Conservation (phyloP, 1,140 invertebrate genomes). For the Megalonaias nervosa region DNA sequence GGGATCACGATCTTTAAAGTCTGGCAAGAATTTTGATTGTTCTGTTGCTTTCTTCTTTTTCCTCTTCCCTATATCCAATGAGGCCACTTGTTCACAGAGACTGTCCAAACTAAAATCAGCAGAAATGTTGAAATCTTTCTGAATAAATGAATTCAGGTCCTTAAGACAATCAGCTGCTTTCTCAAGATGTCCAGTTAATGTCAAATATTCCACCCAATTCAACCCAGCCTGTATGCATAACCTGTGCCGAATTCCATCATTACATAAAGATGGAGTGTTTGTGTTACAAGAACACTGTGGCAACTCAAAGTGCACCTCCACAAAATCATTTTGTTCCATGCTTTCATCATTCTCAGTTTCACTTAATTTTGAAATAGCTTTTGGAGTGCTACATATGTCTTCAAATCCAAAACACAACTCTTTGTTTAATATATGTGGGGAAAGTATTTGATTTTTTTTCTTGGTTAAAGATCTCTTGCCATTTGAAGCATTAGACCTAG, state of each 20-base stretch:
- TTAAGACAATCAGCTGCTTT: background rate
- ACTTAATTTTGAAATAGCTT: background rate
- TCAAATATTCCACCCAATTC: constrained; percentile 19
- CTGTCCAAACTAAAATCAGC: background rate
- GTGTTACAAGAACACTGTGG: constrained; percentile 14
- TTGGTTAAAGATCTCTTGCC: background rate
- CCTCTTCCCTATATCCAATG: background rate
- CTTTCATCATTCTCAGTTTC: background rate
- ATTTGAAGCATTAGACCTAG: background rate
- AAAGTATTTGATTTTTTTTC: background rate
- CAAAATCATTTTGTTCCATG: constrained; percentile 19
- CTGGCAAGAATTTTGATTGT: too few relatives aligned
- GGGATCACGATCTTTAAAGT: too few relatives aligned
- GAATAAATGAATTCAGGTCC: constrained; percentile 2
- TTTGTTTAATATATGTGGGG: background rate
- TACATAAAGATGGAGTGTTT: background rate
- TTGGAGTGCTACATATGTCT: background rate
- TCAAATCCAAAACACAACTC: constrained; percentile 21
- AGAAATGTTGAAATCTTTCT: background rate
- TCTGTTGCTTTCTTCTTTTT: too few relatives aligned
- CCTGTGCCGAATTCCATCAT: constrained; percentile 11
- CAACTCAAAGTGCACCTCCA: constrained; percentile 6
- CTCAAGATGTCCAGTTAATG: constrained; percentile 4
- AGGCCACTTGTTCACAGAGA: background rate
- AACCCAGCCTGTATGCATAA: constrained; percentile 23